These are phyloP conservation scores for Oxyura jamaicensis DNA, from an alignment of 2,113 vertebrate species.

Conservation along the genomic window DNA sequence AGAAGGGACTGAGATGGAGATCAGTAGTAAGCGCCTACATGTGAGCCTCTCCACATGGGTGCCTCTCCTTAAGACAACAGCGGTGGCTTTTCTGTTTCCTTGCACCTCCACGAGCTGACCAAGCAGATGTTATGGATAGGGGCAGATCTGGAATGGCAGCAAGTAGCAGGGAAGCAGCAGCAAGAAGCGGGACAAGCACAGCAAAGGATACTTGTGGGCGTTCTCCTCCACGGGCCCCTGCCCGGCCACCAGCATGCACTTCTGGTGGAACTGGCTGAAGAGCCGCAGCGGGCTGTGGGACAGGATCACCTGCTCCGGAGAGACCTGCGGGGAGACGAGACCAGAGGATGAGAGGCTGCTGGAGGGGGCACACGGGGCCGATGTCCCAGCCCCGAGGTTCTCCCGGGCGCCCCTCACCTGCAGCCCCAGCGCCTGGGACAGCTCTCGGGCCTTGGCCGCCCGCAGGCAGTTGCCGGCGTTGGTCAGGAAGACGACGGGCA, in stretches of 20 bases:
- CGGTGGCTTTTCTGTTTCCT: neutral
- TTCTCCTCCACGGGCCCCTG: conserved; percentile 91
- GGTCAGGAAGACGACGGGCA: conserved; percentile 95
- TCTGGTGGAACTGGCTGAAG: conserved; percentile 86
- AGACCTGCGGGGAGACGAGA: conserved; percentile 79
- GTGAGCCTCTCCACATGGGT: neutral
- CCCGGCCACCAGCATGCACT: conserved; percentile 88
- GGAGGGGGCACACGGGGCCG: neutral
- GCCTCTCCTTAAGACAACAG: neutral
- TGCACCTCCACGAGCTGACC: neutral
- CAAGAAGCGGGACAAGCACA: fast-evolving
- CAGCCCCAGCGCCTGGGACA: conserved; percentile 85
- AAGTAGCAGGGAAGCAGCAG: fast-evolving
- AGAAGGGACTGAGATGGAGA: neutral
- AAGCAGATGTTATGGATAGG: fast-evolving
- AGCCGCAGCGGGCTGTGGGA: conserved; percentile 93
- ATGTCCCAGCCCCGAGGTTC: neutral
- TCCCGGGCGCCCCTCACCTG: conserved; percentile 74
- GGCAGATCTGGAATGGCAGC: neutral
- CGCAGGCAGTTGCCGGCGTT: conserved; percentile 92
- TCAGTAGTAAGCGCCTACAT: neutral
- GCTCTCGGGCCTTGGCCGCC: conserved; percentile 85
- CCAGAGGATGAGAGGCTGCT: neutral
- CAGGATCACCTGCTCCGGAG: conserved; percentile 91
- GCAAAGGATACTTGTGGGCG: conserved; percentile 90